Base-by-base conservation (phyloP, 2,888 invertebrate species). In the Cheilosia variabilis region DNA sequence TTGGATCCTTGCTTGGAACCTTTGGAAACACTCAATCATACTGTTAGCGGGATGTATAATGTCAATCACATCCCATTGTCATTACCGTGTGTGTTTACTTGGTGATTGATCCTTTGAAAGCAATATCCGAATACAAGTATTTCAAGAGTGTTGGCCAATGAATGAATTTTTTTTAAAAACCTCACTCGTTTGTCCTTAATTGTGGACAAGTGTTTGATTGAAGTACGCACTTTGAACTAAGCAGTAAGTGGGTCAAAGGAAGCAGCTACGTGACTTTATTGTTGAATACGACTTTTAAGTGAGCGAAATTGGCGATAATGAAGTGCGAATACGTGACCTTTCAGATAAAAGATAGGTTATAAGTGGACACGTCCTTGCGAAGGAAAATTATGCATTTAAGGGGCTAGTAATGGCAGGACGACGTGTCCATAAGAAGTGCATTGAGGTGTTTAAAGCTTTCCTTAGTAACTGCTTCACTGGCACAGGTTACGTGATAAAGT, bases 41-140 rank as follows among this genome's bases (percentile, higher is more conserved):
- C 47, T 47, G 45, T n/a, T 55, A 2, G 4, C n/a, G 6, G 19
- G 15, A 43, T 27, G 45, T 37, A n/a, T 27, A 60, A 66, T 72
- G 82, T 55, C 82, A 62, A 77, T 77, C 82, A 77, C 31, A 58
- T 82, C 45, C 27, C 31, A 47, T 45, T 76, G 50, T 45, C 58
- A 58, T 45, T 45, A 52, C 53, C 34, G 57, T 65, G 53, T n/a
- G 55, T 57, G 13, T 27, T 72, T 62, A 45, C 37, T 63, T 62
- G 7, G 52, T 68, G 58, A 68, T 60, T 76, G 76, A 76, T 68
- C 55, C 45, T 60, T 15, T 4, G 53, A 31, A 24, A 17, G 27
- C 13, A 34, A 77, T 41, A 55, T 13, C 5, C 24, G 63, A 55
- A 60, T 2, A 45, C 15, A 6, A n/a, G 1, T 6, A 43, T 43